phyloP scores from a whole-genome alignment of 2,797 vertebrate species.

The Mastacembelus armatus region DNA sequence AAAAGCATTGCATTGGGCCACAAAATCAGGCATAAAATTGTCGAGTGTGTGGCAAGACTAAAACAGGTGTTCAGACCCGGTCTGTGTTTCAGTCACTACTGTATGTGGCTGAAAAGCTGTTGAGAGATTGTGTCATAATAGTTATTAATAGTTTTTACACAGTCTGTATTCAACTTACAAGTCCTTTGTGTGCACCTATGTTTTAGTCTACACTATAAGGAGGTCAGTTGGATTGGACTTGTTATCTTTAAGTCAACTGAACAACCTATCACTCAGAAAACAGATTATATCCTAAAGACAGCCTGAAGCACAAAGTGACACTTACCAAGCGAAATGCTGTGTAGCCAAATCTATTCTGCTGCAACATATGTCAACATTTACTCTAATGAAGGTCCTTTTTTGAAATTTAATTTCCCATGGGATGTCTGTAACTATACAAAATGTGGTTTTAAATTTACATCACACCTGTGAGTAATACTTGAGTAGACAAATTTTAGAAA shows the following conservation, averaged over 20 bases:
- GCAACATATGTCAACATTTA: conserved; percentile 5
- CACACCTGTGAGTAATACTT: not conserved
- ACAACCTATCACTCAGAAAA: not conserved
- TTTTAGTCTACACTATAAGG: not conserved
- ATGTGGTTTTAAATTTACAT: not conserved
- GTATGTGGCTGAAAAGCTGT: no score
- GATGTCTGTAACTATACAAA: not conserved
- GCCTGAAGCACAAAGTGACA: not conserved
- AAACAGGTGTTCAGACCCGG: no score
- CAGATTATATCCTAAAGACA: not conserved
- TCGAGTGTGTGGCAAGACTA: no score
- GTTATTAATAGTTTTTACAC: no score
- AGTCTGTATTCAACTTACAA: no score
- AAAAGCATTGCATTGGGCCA: no score
- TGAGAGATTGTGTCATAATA: no score
- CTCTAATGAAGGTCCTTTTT: not conserved
- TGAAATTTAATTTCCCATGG: conserved; percentile 11
- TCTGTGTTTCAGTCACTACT: no score
- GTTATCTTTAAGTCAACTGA: no score
- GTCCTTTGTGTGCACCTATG: not conserved
- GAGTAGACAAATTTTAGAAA: no score
- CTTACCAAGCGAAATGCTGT: not conserved
- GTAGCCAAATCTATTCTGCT: not conserved
- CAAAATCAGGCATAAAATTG: no score
- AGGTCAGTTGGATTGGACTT: not conserved